Evolutionary conservation across 92 coral and sea anemone species (phyloP), one percentile per base, ranked within the genome.

Genomic region (Parazoanthus swiftii): DNA sequence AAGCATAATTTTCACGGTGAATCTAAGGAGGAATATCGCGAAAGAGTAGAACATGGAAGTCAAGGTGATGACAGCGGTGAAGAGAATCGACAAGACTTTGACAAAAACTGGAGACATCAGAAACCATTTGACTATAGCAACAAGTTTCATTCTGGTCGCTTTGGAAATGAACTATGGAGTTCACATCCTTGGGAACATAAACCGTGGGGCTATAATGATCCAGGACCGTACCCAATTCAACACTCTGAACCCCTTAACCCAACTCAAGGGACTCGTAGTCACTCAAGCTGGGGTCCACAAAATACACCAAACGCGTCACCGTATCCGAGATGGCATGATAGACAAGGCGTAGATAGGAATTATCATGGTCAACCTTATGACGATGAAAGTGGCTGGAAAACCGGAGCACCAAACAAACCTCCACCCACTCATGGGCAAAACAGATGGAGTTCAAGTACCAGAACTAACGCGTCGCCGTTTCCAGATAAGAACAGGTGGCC

Each of bases 281-380:
- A 84, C 29, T 36, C 87, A 25, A 26, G 87, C 68, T 70, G 65
- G 78, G 79, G 87, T 26, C 87, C 78, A 42, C 79, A 84, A 71
- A 43, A 29, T 42, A 84, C 87, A 48, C 33, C 87, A 25, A 43
- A 71, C 77, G 77, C 75, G 37, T 71, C 70, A 25, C 87, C 79
- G 25, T 73, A 20, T 68, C 65, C 63, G 0, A 71, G 77, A 29
- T 46, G 48, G 66, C 67, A 3, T 16, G 87, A 48, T 26, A 15
- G 35, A 35, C 35, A 54, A 35, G 63, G 54, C 42, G 20, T 29
- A 38, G 77, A 25, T 26, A 43, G 51, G 72, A 46, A 71, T 48
- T 4, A 48, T 46, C 42, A 70, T 15, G 43, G 9, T 71, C 87
- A 84, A 15, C 18, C 78, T 84, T 84, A 14, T 38, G 26, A 43